Percentiles rank a stretch among this genome's conserved stretches.
Conservation (phyloP, 2,797 vertebrate genomes). For the Parotocinclus haroldoi region DNA sequence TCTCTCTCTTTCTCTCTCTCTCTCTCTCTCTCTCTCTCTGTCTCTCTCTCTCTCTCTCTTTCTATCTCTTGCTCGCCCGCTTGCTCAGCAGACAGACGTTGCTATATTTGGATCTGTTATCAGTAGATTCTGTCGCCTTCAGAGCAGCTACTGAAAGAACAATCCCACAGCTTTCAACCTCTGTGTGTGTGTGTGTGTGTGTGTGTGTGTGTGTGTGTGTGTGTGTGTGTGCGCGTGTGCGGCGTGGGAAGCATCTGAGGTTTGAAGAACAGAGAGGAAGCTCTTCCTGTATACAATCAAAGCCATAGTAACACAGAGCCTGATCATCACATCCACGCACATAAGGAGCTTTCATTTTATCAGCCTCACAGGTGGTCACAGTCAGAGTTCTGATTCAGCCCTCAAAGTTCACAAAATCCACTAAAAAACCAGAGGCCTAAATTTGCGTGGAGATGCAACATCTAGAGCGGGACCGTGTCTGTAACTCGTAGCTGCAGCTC, state of each 20-base stretch:
- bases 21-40: neutral
- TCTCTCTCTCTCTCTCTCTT: neutral
- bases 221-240: slow-evolving; percentile 1
- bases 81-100: neutral
- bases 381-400: too few relatives aligned
- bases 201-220: too few relatives aligned
- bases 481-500: too few relatives aligned
- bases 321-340: too few relatives aligned
- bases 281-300: slow-evolving; percentile 11
- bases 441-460: too few relatives aligned
- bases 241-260: too few relatives aligned
- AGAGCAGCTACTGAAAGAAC: slow-evolving; percentile 25
- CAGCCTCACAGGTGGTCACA: too few relatives aligned
- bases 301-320: neutral
- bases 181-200: slow-evolving; percentile 6
- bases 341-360: too few relatives aligned
- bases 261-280: neutral
- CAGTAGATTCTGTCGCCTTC: slow-evolving; percentile 32
- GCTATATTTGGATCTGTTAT: slow-evolving; percentile 23
- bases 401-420: too few relatives aligned
- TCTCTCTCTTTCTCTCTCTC: too few relatives aligned
- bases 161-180: slow-evolving; percentile 23
- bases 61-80: neutral
- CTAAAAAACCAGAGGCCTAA: too few relatives aligned
- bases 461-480: too few relatives aligned